Evolutionary conservation across 1,140 invertebrate species (phyloP), one percentile per base, ranked within the genome.

Genomic region (Temnothorax nylanderi): DNA sequence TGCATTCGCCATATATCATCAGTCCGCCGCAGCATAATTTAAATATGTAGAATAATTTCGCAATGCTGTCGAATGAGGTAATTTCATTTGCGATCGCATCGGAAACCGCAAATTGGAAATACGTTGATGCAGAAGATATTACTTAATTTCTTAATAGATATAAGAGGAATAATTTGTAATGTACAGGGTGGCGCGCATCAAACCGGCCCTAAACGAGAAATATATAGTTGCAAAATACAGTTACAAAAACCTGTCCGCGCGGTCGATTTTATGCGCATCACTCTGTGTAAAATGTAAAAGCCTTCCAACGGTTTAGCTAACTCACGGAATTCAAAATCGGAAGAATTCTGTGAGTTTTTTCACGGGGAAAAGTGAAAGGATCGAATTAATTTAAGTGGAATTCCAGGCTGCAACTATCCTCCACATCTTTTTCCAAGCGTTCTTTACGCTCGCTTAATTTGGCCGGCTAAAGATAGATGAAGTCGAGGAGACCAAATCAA

Each of bases 331-430:
- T 49, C n/a, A 32, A 21, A 56, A 67, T 85, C 75, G 26, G 32
- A 88, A 69, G 75, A 74, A 54, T 18, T 49, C 0, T 4, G 32
- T 18, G 32, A 18, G 26, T 78, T 77, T 75, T 54, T 75, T 34
- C 37, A 34, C 2, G 37, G 26, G 26, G 71, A 26, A 44, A 21
- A 37, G 44, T 11, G 11, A n/a, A 21, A 8, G 51, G 11, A 11
- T 51, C n/a, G 51, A 47, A 32, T 26, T 7, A 44, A 62, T 80
- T 65, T 78, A 89, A 77, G 47, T 87, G 56, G 58, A 85, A 90
- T 92, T 85, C 67, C 77, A 62, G 64, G 67, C 32, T 49, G 67
- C 82, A 89, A 89, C 85, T 89, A 85, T 88, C 88, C 88, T 74
- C 56, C 34, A 16, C 64, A 51, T 72, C 37, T 37, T 91, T 69